A percentile compares a stretch with the other conserved stretches of the same genome.
Evolutionary conservation across 2,113 vertebrate species (phyloP).

Genomic region (Leptobrachium leishanense): DNA sequence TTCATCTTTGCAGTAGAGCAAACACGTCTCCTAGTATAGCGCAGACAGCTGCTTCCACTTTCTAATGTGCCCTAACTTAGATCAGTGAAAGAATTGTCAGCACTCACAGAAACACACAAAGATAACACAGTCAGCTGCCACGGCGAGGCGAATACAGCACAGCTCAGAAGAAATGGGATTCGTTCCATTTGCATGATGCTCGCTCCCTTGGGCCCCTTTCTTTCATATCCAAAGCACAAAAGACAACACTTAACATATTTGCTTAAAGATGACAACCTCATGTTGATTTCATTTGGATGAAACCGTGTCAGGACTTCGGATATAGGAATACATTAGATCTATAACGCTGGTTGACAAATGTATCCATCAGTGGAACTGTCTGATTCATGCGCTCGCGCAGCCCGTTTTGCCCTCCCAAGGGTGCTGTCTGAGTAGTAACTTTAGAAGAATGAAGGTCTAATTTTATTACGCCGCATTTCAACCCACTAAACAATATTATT

Average conservation of each 20-base stretch:
- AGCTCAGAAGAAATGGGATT: conserved; percentile 86
- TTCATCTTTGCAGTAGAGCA: conserved; percentile 99
- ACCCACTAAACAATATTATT: conserved; percentile 88
- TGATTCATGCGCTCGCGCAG: conserved; percentile 90
- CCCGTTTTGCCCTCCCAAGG: conserved; percentile 83
- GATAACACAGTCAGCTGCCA: conserved; percentile 97
- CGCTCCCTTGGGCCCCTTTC: conserved; percentile 84
- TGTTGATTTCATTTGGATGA: conserved; percentile 92
- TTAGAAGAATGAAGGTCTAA: conserved; percentile 84
- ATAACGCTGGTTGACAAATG: conserved; percentile 87
- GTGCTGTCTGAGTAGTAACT: conserved; percentile 83
- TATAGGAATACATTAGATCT: conserved; percentile 82
- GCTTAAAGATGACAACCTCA: conserved; percentile 92
- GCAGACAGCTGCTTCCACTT: conserved; percentile 99
- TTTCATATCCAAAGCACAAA: conserved; percentile 89
- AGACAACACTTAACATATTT: conserved; percentile 98
- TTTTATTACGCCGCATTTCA: conserved; percentile 93
- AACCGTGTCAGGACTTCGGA: conserved; percentile 85
- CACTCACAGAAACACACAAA: conserved; percentile 93
- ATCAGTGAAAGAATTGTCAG: conserved; percentile 98
- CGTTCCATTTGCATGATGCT: conserved; percentile 87
- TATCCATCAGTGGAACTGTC: conserved; percentile 86
- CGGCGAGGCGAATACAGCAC: conserved; percentile 64
- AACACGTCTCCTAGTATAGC: conserved; percentile 97
- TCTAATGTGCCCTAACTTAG: conserved; percentile 98